phyloP scores from a whole-genome alignment of 2,888 invertebrate genomes.

The Formica aserva region DNA sequence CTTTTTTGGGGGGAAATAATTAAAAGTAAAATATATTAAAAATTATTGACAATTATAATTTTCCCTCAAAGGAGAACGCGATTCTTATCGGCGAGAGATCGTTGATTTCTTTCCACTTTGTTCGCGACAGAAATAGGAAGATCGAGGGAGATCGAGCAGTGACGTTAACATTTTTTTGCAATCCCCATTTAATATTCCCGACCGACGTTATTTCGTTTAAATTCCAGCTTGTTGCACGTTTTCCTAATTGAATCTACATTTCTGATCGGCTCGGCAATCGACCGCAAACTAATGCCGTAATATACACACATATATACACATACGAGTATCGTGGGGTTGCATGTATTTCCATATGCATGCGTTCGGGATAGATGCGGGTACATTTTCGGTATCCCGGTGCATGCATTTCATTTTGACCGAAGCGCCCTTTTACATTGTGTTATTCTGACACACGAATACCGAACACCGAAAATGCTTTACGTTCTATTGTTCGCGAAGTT shows the following conservation, averaged over 20 bases:
- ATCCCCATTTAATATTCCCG: not conserved
- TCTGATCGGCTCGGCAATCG: constrained; percentile 59
- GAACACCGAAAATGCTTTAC: constrained; percentile 52
- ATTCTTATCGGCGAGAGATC: not conserved
- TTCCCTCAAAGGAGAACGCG: not conserved
- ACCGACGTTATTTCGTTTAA: not conserved
- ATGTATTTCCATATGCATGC: constrained; percentile 54
- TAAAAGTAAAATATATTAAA: not conserved
- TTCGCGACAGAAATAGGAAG: not conserved
- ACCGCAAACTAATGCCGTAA: constrained; percentile 16
- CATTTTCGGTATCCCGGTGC: constrained; percentile 44
- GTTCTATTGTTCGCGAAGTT: constrained; percentile 40
- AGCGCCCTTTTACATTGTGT: constrained; percentile 48
- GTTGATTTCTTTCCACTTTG: not conserved
- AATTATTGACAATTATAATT: not conserved
- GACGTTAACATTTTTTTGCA: not conserved
- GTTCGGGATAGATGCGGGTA: constrained; percentile 46
- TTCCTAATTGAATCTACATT: constrained; percentile 63
- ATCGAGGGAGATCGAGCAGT: not conserved
- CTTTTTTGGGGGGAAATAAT: not conserved
- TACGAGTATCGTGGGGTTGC: constrained; percentile 1
- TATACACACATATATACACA: not conserved
- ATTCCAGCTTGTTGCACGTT: constrained; percentile 15
- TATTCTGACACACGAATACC: constrained; percentile 26
- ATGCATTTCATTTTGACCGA: constrained; percentile 41